Conservation (phyloP, 2,113 vertebrate species). For the mouse (Mus musculus) region DNA sequence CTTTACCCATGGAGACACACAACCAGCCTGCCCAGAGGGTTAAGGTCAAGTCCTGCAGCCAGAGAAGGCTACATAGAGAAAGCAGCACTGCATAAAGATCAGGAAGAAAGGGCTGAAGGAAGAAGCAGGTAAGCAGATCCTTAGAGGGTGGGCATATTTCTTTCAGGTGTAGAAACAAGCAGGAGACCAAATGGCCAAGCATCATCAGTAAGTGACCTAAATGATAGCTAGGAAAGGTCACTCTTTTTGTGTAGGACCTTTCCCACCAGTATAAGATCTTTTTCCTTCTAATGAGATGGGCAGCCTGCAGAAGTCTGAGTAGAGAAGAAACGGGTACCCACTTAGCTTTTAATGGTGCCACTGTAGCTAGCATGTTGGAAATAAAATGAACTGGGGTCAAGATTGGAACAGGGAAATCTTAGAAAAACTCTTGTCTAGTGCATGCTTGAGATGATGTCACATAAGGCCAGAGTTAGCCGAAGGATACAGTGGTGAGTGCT, state of each 20-base stretch:
- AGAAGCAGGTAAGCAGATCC: not conserved
- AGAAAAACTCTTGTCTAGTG: not conserved
- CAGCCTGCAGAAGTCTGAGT: rapidly evolving
- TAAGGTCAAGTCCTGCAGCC: not conserved
- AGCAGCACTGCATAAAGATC: not conserved
- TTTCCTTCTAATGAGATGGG: not conserved
- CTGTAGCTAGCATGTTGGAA: not conserved
- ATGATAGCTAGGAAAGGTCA: no score
- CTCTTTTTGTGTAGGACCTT: not conserved
- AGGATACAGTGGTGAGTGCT: not conserved
- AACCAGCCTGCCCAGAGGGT: no score
- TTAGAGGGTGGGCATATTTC: not conserved
- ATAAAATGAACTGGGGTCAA: not conserved
- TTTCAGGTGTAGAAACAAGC: not conserved
- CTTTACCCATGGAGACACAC: not conserved
- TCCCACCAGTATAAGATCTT: not conserved
- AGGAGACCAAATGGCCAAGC: not conserved
- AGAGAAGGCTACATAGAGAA: not conserved
- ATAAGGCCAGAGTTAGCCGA: not conserved
- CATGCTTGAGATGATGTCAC: not conserved
- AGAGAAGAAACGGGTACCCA: not conserved
- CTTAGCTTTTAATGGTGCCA: not conserved
- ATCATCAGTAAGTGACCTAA: not conserved
- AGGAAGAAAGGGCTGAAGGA: not conserved
- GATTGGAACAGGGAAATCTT: not conserved